Evolutionary conservation across 2,113 vertebrate genomes (phyloP), one percentile per base, ranked within the genome.

Genomic region (Maccullochella peelii): DNA sequence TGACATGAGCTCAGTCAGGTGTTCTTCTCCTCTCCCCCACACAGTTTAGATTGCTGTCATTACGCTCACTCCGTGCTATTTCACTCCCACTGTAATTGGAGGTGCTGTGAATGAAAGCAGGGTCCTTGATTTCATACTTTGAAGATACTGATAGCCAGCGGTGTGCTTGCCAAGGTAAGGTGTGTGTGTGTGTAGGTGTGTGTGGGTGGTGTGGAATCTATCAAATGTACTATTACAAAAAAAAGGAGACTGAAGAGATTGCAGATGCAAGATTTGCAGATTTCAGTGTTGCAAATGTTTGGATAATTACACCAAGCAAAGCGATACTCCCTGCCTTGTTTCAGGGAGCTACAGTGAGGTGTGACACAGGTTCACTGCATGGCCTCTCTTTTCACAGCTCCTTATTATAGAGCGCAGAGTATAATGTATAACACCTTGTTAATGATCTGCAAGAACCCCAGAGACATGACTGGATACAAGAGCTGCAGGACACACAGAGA

Each of bases 121-220:
- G 77, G 73, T 67, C 62, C 92, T 90, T 88, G 69, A 91, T 88
- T 92, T 90, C 75, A 82, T 71, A 87, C 90, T 89, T 74, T 86
- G 83, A 88, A 87, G 88, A 71, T 55, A 80, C 81, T 40, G 77
- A 87, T 66, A 86, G 82, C 71, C 55, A 75, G 86, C 16, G 5
- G 44, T 62, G 78, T 10, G 52, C 62, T 61, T 63, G 65, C 69
- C 63, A 74, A 80, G 25, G 66, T 21, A n/a, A 67, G 47, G 62
- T 65, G 52, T 69, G 83, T 18, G 65, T 59, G 62, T 55, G 81
- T 21, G 25, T 38, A 8, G n/a, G 77, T 82, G 67, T 4, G 38
- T 38, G 38, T 72, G 65, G n/a, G 63, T 14, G 20, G 54, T 27
- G 66, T 59, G 25, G 38, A 66, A 63, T 49, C 38, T 63, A 27